phyloP scores from a whole-genome alignment of 2,888 invertebrate genomes.

The Cetonia aurata region DNA sequence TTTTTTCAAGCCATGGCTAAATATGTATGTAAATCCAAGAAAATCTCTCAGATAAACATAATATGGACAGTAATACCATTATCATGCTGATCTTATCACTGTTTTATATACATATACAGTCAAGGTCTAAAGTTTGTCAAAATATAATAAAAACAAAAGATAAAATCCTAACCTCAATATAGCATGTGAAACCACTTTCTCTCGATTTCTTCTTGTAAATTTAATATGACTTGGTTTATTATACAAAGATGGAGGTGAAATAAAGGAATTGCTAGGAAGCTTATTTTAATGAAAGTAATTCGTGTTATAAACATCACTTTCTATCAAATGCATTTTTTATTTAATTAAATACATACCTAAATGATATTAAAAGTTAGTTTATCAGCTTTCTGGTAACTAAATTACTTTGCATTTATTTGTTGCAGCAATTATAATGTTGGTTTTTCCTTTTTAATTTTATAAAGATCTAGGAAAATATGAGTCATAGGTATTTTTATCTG shows the following conservation, averaged over 20 bases:
- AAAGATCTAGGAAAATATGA: slow-evolving; percentile 13
- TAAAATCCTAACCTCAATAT: slow-evolving; percentile 46
- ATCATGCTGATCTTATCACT: slow-evolving; percentile 30
- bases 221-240: background rate
- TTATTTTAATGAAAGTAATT: slow-evolving; percentile 11
- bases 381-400: slow-evolving; percentile 37
- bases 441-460: background rate
- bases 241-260: slow-evolving; percentile 2
- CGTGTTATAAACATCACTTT: slow-evolving; percentile 22
- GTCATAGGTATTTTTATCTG: slow-evolving; percentile 20
- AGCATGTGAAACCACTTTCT: slow-evolving; percentile 38
- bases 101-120: slow-evolving; percentile 29
- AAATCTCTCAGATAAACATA: slow-evolving; percentile 1
- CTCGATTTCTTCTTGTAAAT: slow-evolving; percentile 27
- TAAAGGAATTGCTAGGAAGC: background rate
- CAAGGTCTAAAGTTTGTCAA: slow-evolving; percentile 39
- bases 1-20: too few species aligned
- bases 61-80: slow-evolving; percentile 1
- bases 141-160: slow-evolving; percentile 46
- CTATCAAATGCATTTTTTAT: slow-evolving; percentile 5
- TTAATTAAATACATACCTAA: slow-evolving; percentile 9
- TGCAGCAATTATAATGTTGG: background rate
- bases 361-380: too few species aligned
- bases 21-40: background rate
- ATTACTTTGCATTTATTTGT: too few species aligned